Evolutionary conservation across 2,113 vertebrate species (phyloP).

Genomic region (Oryzias celebensis): DNA sequence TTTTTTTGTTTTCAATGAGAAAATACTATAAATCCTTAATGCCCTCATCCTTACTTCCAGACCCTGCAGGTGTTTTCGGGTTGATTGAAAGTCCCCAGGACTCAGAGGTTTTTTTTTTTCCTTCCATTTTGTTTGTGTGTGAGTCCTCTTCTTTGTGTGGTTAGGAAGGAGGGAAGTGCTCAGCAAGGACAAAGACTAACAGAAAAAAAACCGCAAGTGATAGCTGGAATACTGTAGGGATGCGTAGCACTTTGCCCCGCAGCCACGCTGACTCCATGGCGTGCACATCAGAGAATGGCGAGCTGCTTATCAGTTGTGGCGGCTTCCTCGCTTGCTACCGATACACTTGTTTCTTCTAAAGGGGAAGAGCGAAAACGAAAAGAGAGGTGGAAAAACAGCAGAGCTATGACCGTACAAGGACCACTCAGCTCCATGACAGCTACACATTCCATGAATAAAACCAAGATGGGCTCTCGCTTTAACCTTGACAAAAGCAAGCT

Average conservation of each 20-base stretch:
- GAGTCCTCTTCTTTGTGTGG: conserved; percentile 24
- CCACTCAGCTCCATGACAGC: conserved; percentile 46
- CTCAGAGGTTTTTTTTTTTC: conserved; percentile 35
- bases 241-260: conserved; percentile 37
- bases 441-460: conserved; percentile 45
- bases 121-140: conserved; percentile 31
- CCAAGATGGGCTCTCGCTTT: conserved; percentile 21
- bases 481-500: conserved; percentile 53
- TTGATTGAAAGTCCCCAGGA: conserved; percentile 60
- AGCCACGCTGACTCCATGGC: conserved; percentile 21
- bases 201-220: conserved; percentile 19
- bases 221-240: conserved; percentile 37
- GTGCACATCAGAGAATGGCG: conserved; percentile 46
- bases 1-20: conserved; percentile 24
- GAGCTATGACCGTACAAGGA: conserved; percentile 13
- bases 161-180: conserved; percentile 19
- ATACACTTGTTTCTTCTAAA: conserved; percentile 50
- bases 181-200: conserved; percentile 33
- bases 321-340: conserved; percentile 21
- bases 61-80: conserved; percentile 64
- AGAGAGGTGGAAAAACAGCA: conserved; percentile 22
- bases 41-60: conserved; percentile 60
- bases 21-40: conserved; percentile 49
- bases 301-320: conserved; percentile 53
- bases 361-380: conserved; percentile 29